Percentiles rank a stretch among this genome's conserved stretches.
phyloP scores from a whole-genome alignment of 2,113 vertebrate genomes.

The Poeciliopsis turrubarensis region DNA sequence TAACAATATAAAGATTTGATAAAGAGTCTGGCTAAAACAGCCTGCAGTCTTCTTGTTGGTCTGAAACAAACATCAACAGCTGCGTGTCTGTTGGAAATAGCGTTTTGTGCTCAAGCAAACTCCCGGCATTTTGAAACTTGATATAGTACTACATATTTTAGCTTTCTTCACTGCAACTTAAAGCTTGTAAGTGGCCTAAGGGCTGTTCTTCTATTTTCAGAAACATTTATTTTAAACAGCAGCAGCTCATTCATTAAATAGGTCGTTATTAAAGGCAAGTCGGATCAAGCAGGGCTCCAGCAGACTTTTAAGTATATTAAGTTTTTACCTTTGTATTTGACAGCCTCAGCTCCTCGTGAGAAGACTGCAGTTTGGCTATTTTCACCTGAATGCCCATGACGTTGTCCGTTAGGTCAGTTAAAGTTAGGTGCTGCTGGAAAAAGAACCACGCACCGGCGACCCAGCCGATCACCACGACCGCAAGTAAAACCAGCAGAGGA shows the following conservation, averaged over 20 bases:
- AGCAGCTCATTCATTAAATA: neutral
- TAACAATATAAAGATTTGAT: neutral
- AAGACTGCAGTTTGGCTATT: constrained; percentile 70
- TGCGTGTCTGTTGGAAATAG: constrained; percentile 68
- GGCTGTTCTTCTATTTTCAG: constrained; percentile 14
- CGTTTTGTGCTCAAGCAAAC: constrained; percentile 49
- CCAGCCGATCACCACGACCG: constrained; percentile 60
- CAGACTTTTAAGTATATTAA: too few species aligned
- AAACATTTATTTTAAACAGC: neutral
- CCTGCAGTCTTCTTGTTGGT: constrained; percentile 12
- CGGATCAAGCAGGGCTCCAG: neutral
- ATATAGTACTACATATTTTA: constrained; percentile 49
- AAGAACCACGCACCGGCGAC: constrained; percentile 67
- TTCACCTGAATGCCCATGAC: constrained; percentile 74
- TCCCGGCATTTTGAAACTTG: constrained; percentile 64
- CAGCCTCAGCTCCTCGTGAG: constrained; percentile 70
- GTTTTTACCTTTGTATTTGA: constrained; percentile 68
- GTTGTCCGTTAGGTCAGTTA: constrained; percentile 71
- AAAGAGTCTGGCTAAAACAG: neutral
- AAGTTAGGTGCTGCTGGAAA: constrained; percentile 78
- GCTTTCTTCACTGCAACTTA: constrained; percentile 39
- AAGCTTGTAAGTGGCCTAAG: neutral
- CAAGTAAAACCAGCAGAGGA: constrained; percentile 49
- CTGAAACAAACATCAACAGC: constrained; percentile 55
- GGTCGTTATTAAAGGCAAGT: neutral